Conservation (phyloP, 2,888 invertebrate genomes). For the Ryuthela nishihirai region DNA sequence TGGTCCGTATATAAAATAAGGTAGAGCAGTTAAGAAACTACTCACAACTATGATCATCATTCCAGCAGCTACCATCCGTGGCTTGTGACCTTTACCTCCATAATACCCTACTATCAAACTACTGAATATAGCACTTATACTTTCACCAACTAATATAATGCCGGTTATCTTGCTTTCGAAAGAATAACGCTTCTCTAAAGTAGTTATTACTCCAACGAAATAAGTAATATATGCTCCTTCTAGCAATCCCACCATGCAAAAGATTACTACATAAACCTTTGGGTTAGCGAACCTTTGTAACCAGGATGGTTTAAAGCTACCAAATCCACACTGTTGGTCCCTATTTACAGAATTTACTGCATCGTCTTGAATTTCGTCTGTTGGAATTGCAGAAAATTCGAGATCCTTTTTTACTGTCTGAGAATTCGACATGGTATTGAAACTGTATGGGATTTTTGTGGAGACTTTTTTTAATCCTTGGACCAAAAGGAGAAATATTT, state of each 20-base stretch:
- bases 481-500: no score
- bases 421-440: neutral
- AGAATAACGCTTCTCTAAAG: constrained; percentile 40
- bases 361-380: neutral
- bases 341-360: neutral
- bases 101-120: constrained; percentile 35
- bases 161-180: constrained; percentile 35
- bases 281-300: constrained; percentile 40
- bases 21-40: constrained; percentile 31
- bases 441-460: neutral
- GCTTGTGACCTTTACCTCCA: constrained; percentile 29
- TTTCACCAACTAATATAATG: constrained; percentile 39
- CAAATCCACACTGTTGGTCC: constrained; percentile 35
- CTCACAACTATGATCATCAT: constrained; percentile 22
- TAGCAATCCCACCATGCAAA: constrained; percentile 29
- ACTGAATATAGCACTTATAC: constrained; percentile 14
- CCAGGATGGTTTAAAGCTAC: constrained; percentile 37
- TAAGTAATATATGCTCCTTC: constrained; percentile 39
- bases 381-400: neutral
- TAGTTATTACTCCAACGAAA: constrained; percentile 31
- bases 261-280: constrained; percentile 30
- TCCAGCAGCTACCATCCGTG: constrained; percentile 20
- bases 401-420: neutral
- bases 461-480: neutral
- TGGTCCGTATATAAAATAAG: constrained; percentile 40